These are phyloP conservation scores for Heliothis peltigera DNA, from an alignment of 2,888 invertebrate species.

Conservation along the genomic window DNA sequence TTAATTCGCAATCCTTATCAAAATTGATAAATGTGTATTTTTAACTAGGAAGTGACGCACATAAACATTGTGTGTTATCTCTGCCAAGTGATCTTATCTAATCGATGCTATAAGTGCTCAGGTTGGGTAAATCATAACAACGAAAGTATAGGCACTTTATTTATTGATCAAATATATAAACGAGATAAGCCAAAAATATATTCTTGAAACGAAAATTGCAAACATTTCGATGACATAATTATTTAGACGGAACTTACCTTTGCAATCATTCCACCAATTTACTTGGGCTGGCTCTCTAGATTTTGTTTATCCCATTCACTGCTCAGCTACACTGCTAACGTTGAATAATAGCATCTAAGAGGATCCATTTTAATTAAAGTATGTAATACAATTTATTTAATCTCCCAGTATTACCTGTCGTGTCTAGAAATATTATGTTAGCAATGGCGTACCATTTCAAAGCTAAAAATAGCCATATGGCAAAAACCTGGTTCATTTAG, in stretches of 20 bases:
- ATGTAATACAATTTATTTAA: no score
- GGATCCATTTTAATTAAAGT: no score
- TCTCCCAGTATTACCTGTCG: no score
- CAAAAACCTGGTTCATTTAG: conserved; percentile 46
- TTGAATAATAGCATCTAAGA: no score
- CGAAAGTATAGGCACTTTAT: conserved; percentile 6
- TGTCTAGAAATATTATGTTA: background rate
- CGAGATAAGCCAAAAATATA: background rate
- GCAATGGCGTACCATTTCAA: background rate
- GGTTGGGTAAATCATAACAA: conserved; percentile 22
- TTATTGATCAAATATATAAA: conserved; percentile 1
- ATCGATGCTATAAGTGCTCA: conserved; percentile 32
- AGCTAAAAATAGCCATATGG: conserved; percentile 33
- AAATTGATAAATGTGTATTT: conserved; percentile 43
- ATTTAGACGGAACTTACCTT: no score
- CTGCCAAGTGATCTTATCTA: conserved; percentile 42
- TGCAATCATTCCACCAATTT: no score
- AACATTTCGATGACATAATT: no score
- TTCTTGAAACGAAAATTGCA: background rate
- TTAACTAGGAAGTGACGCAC: conserved; percentile 57
- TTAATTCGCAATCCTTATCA: conserved; percentile 33
- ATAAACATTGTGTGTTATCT: conserved; percentile 31
- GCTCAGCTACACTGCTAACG: no score
- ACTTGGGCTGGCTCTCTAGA: no score
- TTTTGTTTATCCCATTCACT: no score